Evolutionary conservation across 2,888 invertebrate genomes (phyloP).

Genomic region (Drosophila koepferae): DNA sequence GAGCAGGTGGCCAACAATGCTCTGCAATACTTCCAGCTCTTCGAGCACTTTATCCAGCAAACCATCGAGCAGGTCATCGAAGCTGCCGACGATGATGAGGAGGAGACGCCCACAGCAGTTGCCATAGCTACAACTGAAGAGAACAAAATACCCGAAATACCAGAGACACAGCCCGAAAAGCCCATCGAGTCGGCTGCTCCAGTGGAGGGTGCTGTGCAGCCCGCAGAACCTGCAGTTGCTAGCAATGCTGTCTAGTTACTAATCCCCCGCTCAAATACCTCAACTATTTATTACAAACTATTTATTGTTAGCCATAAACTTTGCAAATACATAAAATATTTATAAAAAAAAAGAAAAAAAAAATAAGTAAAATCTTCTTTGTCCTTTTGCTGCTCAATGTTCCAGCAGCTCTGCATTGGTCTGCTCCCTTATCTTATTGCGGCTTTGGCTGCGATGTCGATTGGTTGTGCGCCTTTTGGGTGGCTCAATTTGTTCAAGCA

Average conservation of each 20-base stretch:
- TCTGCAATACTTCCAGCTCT: conserved; percentile 83
- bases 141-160: conserved; percentile 53
- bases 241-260: conserved; percentile 55
- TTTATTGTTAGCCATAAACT: conserved; percentile 59
- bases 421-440: conserved; percentile 47
- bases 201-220: conserved; percentile 12
- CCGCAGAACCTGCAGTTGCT: conserved; percentile 24
- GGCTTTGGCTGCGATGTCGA: conserved; percentile 70
- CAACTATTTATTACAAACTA: conserved; percentile 62
- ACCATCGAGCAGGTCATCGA: conserved; percentile 83
- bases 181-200: conserved; percentile 11
- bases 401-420: not conserved
- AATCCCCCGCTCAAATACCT: conserved; percentile 7
- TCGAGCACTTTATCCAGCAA: conserved; percentile 83
- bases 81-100: conserved; percentile 79
- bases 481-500: conserved; percentile 54
- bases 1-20: conserved; percentile 83
- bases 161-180: conserved; percentile 24
- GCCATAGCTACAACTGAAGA: conserved; percentile 23
- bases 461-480: conserved; percentile 58
- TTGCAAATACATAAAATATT: conserved; percentile 18
- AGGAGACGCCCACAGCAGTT: conserved; percentile 52
- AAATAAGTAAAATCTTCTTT: not conserved
- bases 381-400: not conserved
- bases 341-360: not conserved